Conservation (phyloP, 2,888 invertebrate genomes). For the Philhelius pedissequus region DNA sequence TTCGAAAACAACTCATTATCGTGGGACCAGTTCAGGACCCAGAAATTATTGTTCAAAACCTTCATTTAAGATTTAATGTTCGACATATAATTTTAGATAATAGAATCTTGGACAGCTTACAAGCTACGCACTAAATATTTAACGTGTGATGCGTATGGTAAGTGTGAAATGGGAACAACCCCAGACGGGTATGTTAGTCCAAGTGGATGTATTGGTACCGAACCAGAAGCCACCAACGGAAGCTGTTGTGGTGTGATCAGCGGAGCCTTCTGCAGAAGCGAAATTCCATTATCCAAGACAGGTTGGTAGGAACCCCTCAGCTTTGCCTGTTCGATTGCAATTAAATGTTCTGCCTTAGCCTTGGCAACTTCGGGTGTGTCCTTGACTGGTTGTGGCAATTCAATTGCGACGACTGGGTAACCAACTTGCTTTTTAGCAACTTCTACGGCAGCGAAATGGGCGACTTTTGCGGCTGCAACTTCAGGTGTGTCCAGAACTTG, state of each 20-base stretch:
- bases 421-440: background rate
- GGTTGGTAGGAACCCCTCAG: slow-evolving; percentile 57
- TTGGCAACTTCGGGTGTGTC: slow-evolving; percentile 79
- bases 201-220: background rate
- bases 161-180: background rate
- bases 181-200: background rate
- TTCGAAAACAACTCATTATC: too few species aligned
- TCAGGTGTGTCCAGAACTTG: background rate
- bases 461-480: background rate
- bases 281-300: slow-evolving; percentile 25
- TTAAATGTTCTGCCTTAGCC: slow-evolving; percentile 76
- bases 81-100: too few species aligned
- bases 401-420: background rate
- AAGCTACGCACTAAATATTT: background rate
- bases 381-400: slow-evolving; percentile 69
- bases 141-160: background rate
- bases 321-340: slow-evolving; percentile 74
- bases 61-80: too few species aligned
- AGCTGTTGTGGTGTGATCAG: background rate
- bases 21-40: too few species aligned
- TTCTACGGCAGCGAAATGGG: background rate
- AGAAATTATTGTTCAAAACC: too few species aligned
- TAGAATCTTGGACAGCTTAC: background rate
- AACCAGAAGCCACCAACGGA: background rate
- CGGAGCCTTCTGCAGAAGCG: background rate